These are phyloP conservation scores for Standfussiana lucernea DNA, from an alignment of 2,888 invertebrate species.

Conservation along the genomic window DNA sequence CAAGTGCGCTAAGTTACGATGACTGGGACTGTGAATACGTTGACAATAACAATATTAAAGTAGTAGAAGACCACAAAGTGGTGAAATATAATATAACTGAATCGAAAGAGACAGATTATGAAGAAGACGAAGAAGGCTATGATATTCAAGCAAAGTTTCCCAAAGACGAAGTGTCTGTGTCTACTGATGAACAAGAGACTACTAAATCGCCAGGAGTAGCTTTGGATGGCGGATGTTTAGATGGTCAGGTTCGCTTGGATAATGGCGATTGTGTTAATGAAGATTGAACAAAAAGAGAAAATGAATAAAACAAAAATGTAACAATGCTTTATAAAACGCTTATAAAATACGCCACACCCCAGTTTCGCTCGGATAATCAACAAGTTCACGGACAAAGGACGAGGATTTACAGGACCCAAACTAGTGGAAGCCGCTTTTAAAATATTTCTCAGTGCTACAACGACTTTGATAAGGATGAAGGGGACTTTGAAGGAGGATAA, in stretches of 20 bases:
- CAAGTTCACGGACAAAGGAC: background rate
- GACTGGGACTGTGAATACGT: conserved; percentile 9
- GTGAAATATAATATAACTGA: background rate
- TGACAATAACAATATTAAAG: background rate
- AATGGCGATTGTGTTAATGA: background rate
- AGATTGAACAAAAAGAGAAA: background rate
- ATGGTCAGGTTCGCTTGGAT: background rate
- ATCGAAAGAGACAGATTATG: too few species aligned
- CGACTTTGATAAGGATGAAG: background rate
- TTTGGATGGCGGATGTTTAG: background rate
- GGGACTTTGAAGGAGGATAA: too few species aligned
- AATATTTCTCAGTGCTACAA: background rate
- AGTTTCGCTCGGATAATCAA: background rate
- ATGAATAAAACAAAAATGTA: background rate
- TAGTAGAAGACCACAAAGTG: background rate
- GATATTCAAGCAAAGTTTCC: background rate
- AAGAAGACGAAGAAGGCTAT: background rate
- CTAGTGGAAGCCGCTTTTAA: background rate
- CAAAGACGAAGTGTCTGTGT: background rate
- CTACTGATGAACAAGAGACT: too few species aligned
- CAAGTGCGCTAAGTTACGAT: conserved; percentile 16
- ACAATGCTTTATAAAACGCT: background rate
- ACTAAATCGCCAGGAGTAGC: rapidly evolving
- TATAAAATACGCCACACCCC: background rate
- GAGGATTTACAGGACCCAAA: background rate